A percentile compares a stretch with the other conserved stretches of the same genome.
Conservation (phyloP, 2,113 vertebrate species). For the Noctilio leporinus region DNA sequence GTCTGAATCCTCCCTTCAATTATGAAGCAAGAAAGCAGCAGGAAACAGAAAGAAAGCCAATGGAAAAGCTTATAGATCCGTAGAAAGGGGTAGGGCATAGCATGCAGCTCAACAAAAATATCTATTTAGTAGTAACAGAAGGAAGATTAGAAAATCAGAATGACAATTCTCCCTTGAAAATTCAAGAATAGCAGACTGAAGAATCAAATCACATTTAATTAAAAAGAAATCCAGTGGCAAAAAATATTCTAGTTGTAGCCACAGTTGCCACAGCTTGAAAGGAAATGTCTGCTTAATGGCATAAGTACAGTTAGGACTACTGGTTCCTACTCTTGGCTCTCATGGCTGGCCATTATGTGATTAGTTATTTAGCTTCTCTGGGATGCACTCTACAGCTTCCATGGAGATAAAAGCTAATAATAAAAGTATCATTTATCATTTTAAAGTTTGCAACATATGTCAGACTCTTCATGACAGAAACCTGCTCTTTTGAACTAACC, state of each 20-base stretch:
- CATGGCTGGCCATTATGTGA: neutral
- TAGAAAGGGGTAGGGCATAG: constrained; percentile 72
- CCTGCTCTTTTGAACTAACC: neutral
- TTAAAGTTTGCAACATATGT: neutral
- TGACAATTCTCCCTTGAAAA: constrained; percentile 31
- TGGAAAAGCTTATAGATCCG: constrained; percentile 89
- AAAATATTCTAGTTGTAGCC: constrained; percentile 2
- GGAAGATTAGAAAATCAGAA: constrained; percentile 47
- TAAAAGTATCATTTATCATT: neutral
- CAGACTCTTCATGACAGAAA: neutral
- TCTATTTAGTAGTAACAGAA: constrained; percentile 29
- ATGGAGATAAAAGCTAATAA: neutral
- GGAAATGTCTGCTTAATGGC: neutral
- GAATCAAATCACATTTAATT: constrained; percentile 10
- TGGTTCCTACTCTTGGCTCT: neutral
- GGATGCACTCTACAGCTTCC: neutral
- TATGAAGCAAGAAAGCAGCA: constrained; percentile 91
- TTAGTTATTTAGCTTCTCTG: neutral
- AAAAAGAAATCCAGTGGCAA: constrained; percentile 11
- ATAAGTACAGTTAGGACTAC: neutral
- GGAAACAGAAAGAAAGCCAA: constrained; percentile 97
- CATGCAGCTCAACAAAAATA: constrained; percentile 77
- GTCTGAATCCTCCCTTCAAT: constrained; percentile 99
- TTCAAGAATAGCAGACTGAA: constrained; percentile 21
- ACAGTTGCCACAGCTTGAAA: neutral